Percentiles rank a stretch among this genome's conserved stretches.
Evolutionary conservation across 2,888 invertebrate genomes (phyloP).

Genomic region (Caenorhabditis sp.): DNA sequence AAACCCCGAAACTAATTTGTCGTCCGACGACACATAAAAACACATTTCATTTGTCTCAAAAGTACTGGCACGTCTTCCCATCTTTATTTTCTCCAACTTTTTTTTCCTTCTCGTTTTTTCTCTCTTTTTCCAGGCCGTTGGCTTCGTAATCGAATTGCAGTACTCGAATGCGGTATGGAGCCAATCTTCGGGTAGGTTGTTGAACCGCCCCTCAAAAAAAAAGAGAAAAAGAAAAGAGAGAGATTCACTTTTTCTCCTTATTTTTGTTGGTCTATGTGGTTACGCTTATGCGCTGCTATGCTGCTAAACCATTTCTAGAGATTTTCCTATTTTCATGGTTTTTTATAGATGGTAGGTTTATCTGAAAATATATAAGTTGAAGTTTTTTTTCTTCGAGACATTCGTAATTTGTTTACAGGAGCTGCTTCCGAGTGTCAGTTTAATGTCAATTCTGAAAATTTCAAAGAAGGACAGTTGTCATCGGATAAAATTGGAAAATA

Average conservation of each 20-base stretch:
- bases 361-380: no score
- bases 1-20: neutral
- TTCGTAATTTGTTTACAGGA: no score
- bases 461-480: conserved; percentile 40
- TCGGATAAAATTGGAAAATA: conserved; percentile 35
- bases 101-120: conserved; percentile 2
- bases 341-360: neutral
- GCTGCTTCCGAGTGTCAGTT: conserved; percentile 37
- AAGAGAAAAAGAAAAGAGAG: conserved; percentile 5
- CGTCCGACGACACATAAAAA: neutral
- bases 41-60: neutral
- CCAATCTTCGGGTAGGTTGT: conserved; percentile 42
- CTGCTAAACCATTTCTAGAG: neutral
- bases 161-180: conserved; percentile 44
- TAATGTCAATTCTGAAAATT: conserved; percentile 41
- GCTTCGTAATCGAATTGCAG: conserved; percentile 49
- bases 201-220: neutral
- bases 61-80: neutral
- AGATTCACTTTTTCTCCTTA: conserved; percentile 3
- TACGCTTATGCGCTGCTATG: conserved; percentile 19
- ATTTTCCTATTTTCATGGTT: conserved; percentile 16
- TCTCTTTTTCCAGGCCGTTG: conserved; percentile 36
- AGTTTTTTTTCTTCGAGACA: no score
- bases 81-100: conserved; percentile 11
- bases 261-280: conserved; percentile 4